A percentile compares a stretch with the other conserved stretches of the same genome.
phyloP scores from a whole-genome alignment of 1,140 invertebrate genomes.

The Octopus sinensis region DNA sequence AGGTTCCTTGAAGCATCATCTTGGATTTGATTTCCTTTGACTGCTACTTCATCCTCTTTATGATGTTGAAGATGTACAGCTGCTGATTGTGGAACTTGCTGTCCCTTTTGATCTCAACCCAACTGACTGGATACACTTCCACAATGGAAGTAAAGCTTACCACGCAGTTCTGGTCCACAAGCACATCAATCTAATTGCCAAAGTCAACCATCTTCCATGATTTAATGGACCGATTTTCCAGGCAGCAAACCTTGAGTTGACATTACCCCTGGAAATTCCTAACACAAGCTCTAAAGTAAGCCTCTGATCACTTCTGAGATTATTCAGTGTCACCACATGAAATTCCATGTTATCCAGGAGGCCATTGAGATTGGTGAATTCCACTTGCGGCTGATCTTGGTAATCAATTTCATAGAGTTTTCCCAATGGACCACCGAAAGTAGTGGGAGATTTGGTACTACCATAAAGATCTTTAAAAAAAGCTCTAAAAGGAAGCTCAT shows the following conservation, averaged over 20 bases:
- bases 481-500: constrained; percentile 7
- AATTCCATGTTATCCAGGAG: constrained; percentile 4
- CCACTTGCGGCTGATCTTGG: not conserved
- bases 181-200: constrained; percentile 1
- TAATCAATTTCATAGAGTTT: not conserved
- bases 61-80: not conserved
- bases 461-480: not conserved
- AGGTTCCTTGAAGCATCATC: not conserved
- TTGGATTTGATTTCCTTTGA: not conserved
- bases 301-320: constrained; percentile 4
- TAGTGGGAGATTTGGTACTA: not conserved
- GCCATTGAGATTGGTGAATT: not conserved
- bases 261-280: not conserved
- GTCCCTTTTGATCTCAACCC: constrained; percentile 4
- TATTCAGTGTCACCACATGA: not conserved
- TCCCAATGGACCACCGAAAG: constrained; percentile 3
- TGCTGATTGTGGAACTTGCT: constrained; percentile 4
- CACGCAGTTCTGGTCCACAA: not conserved
- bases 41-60: not conserved
- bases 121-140: not conserved
- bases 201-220: constrained; percentile 1
- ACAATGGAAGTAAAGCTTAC: constrained; percentile 4
- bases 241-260: constrained; percentile 7
- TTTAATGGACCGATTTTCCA: constrained; percentile 5
- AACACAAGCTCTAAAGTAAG: not conserved